Conservation (phyloP, 2,797 vertebrate species). For the Phoxinus dragarum region DNA sequence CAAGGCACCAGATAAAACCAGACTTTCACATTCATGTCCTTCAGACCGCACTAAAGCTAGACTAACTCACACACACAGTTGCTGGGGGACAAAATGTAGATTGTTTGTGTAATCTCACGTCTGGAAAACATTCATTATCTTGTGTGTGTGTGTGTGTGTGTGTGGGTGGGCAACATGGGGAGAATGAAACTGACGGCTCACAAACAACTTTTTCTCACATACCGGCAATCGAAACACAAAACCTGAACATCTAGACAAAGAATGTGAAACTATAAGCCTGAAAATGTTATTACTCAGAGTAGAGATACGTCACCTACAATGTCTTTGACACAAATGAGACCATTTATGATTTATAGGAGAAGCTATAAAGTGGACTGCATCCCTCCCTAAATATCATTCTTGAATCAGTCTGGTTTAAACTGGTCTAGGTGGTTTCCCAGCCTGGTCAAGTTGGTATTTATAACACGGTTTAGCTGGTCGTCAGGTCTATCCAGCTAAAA, state of each 20-base stretch:
- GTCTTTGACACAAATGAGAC: background rate
- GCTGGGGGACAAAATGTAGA: background rate
- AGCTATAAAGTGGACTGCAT: background rate
- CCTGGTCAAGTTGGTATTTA: background rate
- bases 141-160: no score
- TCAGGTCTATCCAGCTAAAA: background rate
- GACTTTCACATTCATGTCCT: conserved; percentile 10
- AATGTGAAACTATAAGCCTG: background rate
- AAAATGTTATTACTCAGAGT: background rate
- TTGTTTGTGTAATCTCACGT: conserved; percentile 3
- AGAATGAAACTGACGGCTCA: background rate
- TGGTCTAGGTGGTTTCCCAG: background rate
- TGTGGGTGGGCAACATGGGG: background rate
- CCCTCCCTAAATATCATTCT: background rate
- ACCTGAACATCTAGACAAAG: background rate
- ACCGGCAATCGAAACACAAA: background rate
- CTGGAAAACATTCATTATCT: conserved; percentile 19
- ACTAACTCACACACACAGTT: background rate
- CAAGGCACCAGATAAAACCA: conserved; percentile 2
- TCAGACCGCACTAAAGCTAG: conserved; percentile 1
- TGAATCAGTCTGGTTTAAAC: background rate
- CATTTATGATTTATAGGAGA: background rate
- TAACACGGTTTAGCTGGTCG: background rate
- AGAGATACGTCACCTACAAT: background rate
- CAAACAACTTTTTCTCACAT: background rate